Conservation (phyloP, 2,888 invertebrate species). For the Synergus umbraculus region DNA sequence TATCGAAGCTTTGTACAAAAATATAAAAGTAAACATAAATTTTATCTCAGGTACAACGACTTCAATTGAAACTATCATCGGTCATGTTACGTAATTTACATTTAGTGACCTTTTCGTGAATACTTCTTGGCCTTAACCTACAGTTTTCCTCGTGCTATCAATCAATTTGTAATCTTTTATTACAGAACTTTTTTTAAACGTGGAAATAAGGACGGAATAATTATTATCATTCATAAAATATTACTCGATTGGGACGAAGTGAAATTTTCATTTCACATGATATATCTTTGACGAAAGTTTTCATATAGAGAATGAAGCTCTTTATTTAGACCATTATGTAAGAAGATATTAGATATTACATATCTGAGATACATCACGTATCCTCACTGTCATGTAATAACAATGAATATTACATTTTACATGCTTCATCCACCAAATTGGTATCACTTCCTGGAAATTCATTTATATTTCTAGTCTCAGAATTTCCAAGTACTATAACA, state of each 20-base stretch:
- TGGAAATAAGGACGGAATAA: background rate
- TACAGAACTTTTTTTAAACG: background rate
- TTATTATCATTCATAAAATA: background rate
- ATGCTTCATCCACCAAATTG: background rate
- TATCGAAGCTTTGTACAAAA: background rate
- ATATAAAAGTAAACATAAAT: background rate
- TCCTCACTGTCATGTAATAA: background rate
- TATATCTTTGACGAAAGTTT: background rate
- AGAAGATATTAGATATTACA: background rate
- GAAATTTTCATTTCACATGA: no score
- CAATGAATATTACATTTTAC: background rate
- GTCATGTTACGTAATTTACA: background rate
- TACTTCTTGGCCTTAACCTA: background rate
- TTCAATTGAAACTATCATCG: background rate
- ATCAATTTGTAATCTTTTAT: background rate
- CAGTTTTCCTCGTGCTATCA: background rate
- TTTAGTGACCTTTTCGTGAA: background rate
- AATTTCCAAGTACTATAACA: constrained; percentile 7
- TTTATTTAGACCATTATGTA: background rate
- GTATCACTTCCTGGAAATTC: background rate
- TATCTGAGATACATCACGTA: background rate
- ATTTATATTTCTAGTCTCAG: background rate
- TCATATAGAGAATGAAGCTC: background rate
- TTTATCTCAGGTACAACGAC: background rate
- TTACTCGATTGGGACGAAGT: background rate